Conservation (phyloP, 1,140 invertebrate species). For the Mizuhopecten yessoensis region DNA sequence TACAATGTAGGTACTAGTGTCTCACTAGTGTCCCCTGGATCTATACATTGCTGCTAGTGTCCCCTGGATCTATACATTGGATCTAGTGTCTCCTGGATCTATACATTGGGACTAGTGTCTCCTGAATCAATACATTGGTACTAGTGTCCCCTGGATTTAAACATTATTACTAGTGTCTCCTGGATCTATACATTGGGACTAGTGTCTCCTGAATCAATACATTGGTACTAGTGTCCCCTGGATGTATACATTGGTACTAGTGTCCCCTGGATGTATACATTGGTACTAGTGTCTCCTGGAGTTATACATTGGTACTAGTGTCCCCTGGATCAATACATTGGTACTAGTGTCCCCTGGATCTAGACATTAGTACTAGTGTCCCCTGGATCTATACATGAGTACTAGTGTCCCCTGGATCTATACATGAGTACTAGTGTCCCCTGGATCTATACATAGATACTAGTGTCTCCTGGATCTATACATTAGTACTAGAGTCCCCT, state of each 20-base stretch:
- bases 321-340: not conserved
- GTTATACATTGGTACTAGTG: too few relatives aligned
- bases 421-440: not conserved
- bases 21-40: not conserved
- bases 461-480: too few relatives aligned
- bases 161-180: not conserved
- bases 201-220: not conserved
- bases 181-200: not conserved
- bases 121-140: not conserved
- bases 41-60: not conserved
- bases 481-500: not conserved
- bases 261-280: too few relatives aligned
- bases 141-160: too few relatives aligned
- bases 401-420: not conserved
- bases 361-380: too few relatives aligned
- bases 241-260: too few relatives aligned
- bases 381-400: too few relatives aligned
- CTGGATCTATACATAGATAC: too few relatives aligned
- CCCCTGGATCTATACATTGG: not conserved
- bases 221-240: not conserved
- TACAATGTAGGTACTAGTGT: too few relatives aligned
- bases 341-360: not conserved
- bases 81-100: not conserved
- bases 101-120: not conserved
- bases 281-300: too few relatives aligned